phyloP scores from a whole-genome alignment of 2,797 vertebrate genomes.

The Oryzias dopingdopingensis region DNA sequence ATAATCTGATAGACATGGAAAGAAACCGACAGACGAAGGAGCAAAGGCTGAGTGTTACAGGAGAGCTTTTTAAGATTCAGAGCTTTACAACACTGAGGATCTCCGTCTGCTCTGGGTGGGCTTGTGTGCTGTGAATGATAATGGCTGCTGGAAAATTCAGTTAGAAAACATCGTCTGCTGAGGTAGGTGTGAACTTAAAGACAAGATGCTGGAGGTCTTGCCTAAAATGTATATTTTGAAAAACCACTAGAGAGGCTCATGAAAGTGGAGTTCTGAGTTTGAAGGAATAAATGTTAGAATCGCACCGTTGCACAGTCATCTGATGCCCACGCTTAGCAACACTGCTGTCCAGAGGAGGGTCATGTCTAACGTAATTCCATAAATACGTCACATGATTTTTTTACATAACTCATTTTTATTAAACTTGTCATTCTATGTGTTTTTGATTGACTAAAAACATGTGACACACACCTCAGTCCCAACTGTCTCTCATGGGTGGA shows the following conservation, averaged over 20 bases:
- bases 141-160: constrained; percentile 14
- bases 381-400: too few relatives aligned
- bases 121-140: constrained; percentile 32
- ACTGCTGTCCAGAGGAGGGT: too few relatives aligned
- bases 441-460: too few relatives aligned
- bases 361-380: too few relatives aligned
- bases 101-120: constrained; percentile 30
- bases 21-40: constrained; percentile 27
- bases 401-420: too few relatives aligned
- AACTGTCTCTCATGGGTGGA: too few relatives aligned
- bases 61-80: constrained; percentile 9
- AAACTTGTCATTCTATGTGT: too few relatives aligned
- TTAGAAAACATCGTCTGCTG: constrained; percentile 7
- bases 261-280: too few relatives aligned
- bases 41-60: constrained; percentile 10
- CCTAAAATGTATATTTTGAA: constrained; percentile 24
- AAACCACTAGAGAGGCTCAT: constrained; percentile 1
- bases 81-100: constrained; percentile 43
- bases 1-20: constrained; percentile 37
- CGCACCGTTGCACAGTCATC: too few relatives aligned
- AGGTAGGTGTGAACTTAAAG: constrained; percentile 28
- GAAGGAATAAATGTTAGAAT: too few relatives aligned
- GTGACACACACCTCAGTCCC: too few relatives aligned
- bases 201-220: constrained; percentile 1
- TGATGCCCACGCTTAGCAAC: too few relatives aligned